Conservation (phyloP, 2,113 vertebrate species). For the Lophotis ruficrista region DNA sequence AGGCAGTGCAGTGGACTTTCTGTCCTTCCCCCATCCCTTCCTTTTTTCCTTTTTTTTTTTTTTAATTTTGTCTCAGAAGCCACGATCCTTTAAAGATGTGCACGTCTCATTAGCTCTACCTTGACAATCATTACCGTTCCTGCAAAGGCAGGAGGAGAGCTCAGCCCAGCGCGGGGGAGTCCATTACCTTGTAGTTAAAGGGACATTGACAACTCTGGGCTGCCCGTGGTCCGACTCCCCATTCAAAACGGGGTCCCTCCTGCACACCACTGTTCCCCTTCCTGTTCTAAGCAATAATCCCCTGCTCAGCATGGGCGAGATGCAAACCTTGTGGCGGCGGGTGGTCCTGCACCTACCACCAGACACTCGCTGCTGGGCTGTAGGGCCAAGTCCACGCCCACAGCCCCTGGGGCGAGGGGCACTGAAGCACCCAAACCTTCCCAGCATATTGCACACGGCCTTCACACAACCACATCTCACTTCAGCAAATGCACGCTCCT, state of each 20-base stretch:
- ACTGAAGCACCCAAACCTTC: background rate
- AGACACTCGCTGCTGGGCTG: background rate
- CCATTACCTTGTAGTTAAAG: slow-evolving; percentile 60
- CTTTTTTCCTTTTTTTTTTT: background rate
- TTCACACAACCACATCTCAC: background rate
- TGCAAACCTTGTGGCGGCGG: background rate
- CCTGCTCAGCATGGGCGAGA: background rate
- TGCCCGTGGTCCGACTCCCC: background rate
- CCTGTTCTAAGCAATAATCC: background rate
- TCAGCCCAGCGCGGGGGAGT: slow-evolving; percentile 5
- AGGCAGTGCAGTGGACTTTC: slow-evolving; percentile 2
- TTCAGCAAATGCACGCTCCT: fast-evolving
- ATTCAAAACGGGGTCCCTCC: background rate
- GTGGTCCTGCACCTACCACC: background rate
- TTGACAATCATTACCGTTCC: slow-evolving; percentile 57
- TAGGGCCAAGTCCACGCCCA: background rate
- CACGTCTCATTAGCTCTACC: slow-evolving; percentile 70
- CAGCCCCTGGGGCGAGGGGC: fast-evolving
- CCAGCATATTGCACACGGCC: background rate
- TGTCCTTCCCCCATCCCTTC: background rate
- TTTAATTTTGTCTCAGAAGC: slow-evolving; percentile 55
- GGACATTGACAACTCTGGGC: background rate
- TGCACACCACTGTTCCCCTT: background rate
- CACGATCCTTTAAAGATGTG: slow-evolving; percentile 62
- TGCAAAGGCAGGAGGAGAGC: slow-evolving; percentile 43